A percentile compares a stretch with the other conserved stretches of the same genome.
Conservation (phyloP, 1,140 invertebrate species). For the Drosophila sproati region DNA sequence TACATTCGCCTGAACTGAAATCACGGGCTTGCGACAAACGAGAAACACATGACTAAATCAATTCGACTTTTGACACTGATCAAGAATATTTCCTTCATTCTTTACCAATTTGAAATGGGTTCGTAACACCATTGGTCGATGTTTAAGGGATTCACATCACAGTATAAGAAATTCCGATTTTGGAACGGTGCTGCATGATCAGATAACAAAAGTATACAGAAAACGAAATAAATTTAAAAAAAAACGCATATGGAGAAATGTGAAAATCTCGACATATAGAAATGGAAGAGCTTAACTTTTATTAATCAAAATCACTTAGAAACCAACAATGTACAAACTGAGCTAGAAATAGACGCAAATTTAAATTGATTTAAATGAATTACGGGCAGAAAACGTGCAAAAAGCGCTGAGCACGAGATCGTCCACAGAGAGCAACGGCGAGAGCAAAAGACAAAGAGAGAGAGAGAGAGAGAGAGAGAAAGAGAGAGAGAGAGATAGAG, state of each 20-base stretch:
- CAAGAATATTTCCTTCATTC: no score
- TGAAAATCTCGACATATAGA: conserved; percentile 11
- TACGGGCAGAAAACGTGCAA: conserved; percentile 63
- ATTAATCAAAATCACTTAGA: conserved; percentile 72
- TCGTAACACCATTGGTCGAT: neutral
- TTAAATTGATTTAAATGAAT: conserved; percentile 80
- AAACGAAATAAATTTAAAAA: neutral
- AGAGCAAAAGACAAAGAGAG: neutral
- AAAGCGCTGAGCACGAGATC: conserved; percentile 58
- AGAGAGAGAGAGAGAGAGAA: neutral
- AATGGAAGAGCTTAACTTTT: conserved; percentile 31
- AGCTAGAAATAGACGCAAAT: conserved; percentile 66
- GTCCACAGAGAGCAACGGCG: neutral
- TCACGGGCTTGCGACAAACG: no score
- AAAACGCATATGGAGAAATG: neutral
- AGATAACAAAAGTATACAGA: neutral
- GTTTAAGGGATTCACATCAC: neutral
- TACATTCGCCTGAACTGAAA: no score
- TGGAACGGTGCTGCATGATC: neutral
- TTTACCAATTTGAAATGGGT: no score
- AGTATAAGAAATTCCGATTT: neutral
- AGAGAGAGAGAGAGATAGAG: neutral
- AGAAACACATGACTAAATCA: no score
- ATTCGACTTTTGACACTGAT: no score
- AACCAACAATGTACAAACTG: conserved; percentile 52